Evolutionary conservation across 2,797 vertebrate genomes (phyloP).

Genomic region (Brachyalestes nurse): DNA sequence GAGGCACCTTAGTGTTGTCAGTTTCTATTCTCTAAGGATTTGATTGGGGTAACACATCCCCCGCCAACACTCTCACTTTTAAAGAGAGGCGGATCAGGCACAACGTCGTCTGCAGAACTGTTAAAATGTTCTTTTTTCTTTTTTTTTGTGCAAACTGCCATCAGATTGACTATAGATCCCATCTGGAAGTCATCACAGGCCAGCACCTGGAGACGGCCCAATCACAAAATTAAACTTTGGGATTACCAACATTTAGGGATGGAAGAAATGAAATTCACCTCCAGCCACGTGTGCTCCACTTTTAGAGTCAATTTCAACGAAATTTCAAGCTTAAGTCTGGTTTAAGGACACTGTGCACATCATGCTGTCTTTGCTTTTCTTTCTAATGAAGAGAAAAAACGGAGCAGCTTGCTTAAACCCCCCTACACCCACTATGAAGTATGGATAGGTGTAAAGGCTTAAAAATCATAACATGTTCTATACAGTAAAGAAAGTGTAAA

Average conservation of each 20-base stretch:
- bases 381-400: not conserved
- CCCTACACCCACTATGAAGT: not conserved
- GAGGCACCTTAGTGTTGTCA: not conserved
- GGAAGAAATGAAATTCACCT: slow-evolving; percentile 55
- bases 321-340: slow-evolving; percentile 19
- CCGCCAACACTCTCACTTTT: slow-evolving; percentile 12
- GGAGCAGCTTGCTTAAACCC: not conserved
- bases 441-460: not conserved
- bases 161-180: slow-evolving; percentile 58
- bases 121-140: slow-evolving; percentile 54
- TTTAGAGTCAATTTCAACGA: slow-evolving; percentile 33
- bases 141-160: slow-evolving; percentile 42
- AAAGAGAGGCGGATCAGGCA: slow-evolving; percentile 31
- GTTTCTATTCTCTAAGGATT: not conserved
- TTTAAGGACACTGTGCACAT: not conserved
- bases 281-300: slow-evolving; percentile 38
- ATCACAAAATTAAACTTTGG: slow-evolving; percentile 63
- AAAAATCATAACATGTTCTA: not conserved
- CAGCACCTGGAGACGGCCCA: slow-evolving; percentile 60
- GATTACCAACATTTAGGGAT: slow-evolving; percentile 61
- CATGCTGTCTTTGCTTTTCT: not conserved
- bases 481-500: not conserved
- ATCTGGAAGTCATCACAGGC: slow-evolving; percentile 63
- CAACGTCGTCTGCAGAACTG: slow-evolving; percentile 51
- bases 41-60: not conserved